phyloP scores from a whole-genome alignment of 1,140 invertebrate species.

The Nomia melanderi region DNA sequence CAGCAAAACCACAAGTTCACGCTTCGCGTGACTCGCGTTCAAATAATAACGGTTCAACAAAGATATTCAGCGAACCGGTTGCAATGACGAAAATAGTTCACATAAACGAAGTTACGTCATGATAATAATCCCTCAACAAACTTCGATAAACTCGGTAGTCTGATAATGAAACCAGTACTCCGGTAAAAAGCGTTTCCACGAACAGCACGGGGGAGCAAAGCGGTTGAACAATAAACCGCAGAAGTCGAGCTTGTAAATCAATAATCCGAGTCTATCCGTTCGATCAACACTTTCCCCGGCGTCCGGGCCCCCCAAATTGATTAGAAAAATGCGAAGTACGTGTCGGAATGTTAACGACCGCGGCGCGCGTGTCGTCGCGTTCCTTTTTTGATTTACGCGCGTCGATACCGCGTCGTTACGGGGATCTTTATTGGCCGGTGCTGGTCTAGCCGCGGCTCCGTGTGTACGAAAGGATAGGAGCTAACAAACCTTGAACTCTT shows the following conservation, averaged over 20 bases:
- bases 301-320: slow-evolving; percentile 20
- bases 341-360: slow-evolving; percentile 14
- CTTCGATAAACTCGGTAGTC: too few relatives aligned
- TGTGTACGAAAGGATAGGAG: slow-evolving; percentile 39
- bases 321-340: slow-evolving; percentile 22
- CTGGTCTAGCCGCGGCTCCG: slow-evolving; percentile 2
- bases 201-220: too few relatives aligned
- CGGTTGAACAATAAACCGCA: neutral
- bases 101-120: too few relatives aligned
- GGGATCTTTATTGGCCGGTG: slow-evolving; percentile 14
- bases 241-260: neutral
- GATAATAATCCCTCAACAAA: too few relatives aligned
- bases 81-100: too few relatives aligned
- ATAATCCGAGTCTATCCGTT: neutral
- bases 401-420: slow-evolving; percentile 20
- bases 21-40: too few relatives aligned
- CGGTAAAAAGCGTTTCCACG: too few relatives aligned
- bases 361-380: neutral
- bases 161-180: too few relatives aligned
- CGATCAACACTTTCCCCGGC: neutral
- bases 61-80: too few relatives aligned
- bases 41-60: too few relatives aligned
- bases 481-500: slow-evolving; percentile 56
- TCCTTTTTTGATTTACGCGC: slow-evolving; percentile 15
- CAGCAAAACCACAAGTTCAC: too few relatives aligned